These are phyloP conservation scores for Drosophila kambysellisi DNA, from an alignment of 2,888 invertebrate species.

Conservation along the genomic window DNA sequence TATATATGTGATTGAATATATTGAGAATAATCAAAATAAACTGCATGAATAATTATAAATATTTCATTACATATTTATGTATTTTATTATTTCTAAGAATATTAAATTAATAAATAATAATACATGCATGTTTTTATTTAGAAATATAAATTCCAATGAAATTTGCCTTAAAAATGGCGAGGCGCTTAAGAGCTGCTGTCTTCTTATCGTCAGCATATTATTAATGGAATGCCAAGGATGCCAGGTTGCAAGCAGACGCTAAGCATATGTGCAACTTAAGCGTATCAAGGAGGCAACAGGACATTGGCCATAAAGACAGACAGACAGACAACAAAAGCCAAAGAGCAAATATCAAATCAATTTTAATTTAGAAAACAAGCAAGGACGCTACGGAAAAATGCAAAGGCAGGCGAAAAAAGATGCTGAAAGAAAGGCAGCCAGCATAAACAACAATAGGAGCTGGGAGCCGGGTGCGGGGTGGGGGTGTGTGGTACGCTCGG, in stretches of 20 bases:
- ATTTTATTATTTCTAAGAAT: background rate
- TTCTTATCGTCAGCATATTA: slow-evolving; percentile 32
- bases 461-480: background rate
- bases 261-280: slow-evolving; percentile 64
- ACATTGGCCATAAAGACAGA: slow-evolving; percentile 19
- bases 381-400: slow-evolving; percentile 63
- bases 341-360: slow-evolving; percentile 79
- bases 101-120: background rate
- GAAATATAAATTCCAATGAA: background rate
- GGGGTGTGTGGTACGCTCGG: background rate
- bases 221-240: slow-evolving; percentile 65
- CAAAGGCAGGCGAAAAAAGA: slow-evolving; percentile 63
- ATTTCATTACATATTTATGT: background rate
- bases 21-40: background rate
- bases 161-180: background rate
- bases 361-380: slow-evolving; percentile 80
- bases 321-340: slow-evolving; percentile 32
- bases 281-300: slow-evolving; percentile 50
- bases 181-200: background rate
- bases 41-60: background rate
- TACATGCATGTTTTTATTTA: no score
- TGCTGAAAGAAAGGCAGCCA: slow-evolving; percentile 27
- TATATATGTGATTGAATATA: no score
- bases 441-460: slow-evolving; percentile 32
- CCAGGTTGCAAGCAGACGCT: slow-evolving; percentile 28